Percentiles rank a stretch among this genome's conserved stretches.
These are phyloP conservation scores for Cheilosia pagana DNA, from an alignment of 2,888 invertebrate species.

Conservation along the genomic window DNA sequence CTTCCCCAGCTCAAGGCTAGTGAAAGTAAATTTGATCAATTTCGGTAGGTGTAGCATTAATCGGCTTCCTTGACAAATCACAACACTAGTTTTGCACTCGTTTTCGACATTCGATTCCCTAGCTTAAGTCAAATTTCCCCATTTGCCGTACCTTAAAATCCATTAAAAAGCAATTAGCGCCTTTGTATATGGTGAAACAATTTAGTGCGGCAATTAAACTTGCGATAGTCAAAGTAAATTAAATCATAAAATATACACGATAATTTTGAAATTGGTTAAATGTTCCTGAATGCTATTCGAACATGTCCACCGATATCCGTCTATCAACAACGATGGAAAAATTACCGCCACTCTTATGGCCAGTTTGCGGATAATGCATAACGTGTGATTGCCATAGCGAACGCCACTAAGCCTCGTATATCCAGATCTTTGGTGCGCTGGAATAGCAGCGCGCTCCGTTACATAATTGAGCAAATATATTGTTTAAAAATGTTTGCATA, in stretches of 20 bases:
- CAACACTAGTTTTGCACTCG: neutral
- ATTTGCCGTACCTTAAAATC: conserved; percentile 22
- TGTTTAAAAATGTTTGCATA: conserved; percentile 68
- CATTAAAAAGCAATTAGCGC: conserved; percentile 47
- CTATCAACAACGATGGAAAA: conserved; percentile 47
- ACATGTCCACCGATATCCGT: conserved; percentile 61
- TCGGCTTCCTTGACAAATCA: too few relatives aligned
- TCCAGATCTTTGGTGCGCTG: conserved; percentile 22
- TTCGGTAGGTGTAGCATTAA: too few relatives aligned
- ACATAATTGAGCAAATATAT: conserved; percentile 57
- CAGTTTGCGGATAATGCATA: conserved; percentile 35
- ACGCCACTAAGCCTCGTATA: conserved; percentile 31
- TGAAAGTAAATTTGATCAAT: too few relatives aligned
- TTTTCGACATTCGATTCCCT: neutral
- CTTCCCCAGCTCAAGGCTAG: too few relatives aligned
- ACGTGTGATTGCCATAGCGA: conserved; percentile 27
- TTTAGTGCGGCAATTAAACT: conserved; percentile 45
- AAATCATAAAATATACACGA: conserved; percentile 47
- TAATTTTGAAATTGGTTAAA: conserved; percentile 55
- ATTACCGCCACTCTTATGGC: conserved; percentile 42
- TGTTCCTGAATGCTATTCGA: conserved; percentile 48
- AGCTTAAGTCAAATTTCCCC: neutral
- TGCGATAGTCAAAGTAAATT: conserved; percentile 59
- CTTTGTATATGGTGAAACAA: conserved; percentile 12
- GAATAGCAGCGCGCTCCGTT: conserved; percentile 7